Conservation (phyloP, 1,140 invertebrate species). For the Euschistus heros region DNA sequence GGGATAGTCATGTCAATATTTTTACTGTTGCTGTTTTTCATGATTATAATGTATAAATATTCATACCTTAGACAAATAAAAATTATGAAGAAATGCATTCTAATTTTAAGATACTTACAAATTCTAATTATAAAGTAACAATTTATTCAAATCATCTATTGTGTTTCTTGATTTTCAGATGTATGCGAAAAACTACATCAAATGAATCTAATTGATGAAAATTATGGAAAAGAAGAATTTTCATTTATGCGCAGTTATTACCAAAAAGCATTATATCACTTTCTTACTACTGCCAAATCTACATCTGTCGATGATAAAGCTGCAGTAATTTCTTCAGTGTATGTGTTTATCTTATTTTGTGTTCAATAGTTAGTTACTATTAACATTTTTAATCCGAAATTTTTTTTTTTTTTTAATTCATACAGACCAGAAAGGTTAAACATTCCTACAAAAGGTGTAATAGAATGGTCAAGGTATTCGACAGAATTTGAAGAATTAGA, state of each 20-base stretch:
- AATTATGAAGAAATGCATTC: too few species aligned
- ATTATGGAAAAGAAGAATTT: conserved; percentile 51
- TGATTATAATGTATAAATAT: too few species aligned
- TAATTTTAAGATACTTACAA: too few species aligned
- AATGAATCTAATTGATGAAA: conserved; percentile 54
- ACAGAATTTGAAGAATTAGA: conserved; percentile 61
- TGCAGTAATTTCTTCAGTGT: background rate
- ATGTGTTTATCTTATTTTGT: background rate
- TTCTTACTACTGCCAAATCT: conserved; percentile 43
- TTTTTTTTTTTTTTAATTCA: conserved; percentile 9
- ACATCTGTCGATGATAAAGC: conserved; percentile 21
- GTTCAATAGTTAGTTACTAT: background rate
- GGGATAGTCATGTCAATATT: too few species aligned
- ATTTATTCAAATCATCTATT: conserved; percentile 22
- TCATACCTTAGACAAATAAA: too few species aligned
- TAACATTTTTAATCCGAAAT: background rate
- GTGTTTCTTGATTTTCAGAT: conserved; percentile 33
- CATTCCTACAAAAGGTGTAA: conserved; percentile 9
- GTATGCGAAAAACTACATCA: conserved; percentile 51
- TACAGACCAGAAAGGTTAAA: background rate
- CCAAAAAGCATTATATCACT: conserved; percentile 46
- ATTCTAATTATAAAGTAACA: too few species aligned
- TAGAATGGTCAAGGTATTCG: conserved; percentile 52
- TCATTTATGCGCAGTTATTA: conserved; percentile 52
- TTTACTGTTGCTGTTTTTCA: too few species aligned